Base-by-base conservation (phyloP, 1,140 invertebrate genomes). In the Penaeus indicus region DNA sequence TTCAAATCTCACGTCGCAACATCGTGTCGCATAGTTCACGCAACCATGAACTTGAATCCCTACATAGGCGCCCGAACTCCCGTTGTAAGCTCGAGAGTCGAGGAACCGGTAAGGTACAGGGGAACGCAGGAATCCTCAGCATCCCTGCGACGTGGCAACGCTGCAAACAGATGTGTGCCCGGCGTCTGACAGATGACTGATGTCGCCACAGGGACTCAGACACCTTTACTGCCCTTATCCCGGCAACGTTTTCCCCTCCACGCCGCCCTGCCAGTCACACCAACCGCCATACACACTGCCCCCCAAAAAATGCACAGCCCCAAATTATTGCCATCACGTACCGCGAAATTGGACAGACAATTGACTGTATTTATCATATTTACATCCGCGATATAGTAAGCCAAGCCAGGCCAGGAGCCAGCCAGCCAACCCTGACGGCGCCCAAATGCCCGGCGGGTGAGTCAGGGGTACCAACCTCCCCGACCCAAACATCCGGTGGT, bases 91-190 rank as follows among this genome's bases (percentile, higher is more conserved):
- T 13, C 11, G 54, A 54, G 54, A 54, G 10, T 54, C 16, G 54
- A 54, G 54, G 84, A n/a, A 85, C 77, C 64, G 63, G 85, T 87
- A 87, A 87, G 27, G 78, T 87, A 72, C 85, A 54, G 54, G 54
- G 54, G 63, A 72, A 82, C 38, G 79, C 61, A 82, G 85, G 79
- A 80, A 87, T 81, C 77, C 85, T 80, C 75, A 80, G 85, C 85
- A 67, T 79, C 77, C 63, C 77, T 47, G 54, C 75, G 81, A 88
- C 86, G 86, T 88, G 86, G 86, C 86, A 88, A 83, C 86, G 80
- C 81, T 42, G 86, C 86, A 88, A 88, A 88, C 86, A 88, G 86
- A 88, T 88, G 86, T 88, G 86, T 88, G 86, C 86, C 86, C 81
- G 86, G 80, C 86, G 86, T 61, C 86, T 88, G 86, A 77, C 86